Percentiles rank a stretch among this genome's conserved stretches.
These are phyloP conservation scores for Meda fulgida DNA, from an alignment of 2,797 vertebrate species.

Conservation along the genomic window DNA sequence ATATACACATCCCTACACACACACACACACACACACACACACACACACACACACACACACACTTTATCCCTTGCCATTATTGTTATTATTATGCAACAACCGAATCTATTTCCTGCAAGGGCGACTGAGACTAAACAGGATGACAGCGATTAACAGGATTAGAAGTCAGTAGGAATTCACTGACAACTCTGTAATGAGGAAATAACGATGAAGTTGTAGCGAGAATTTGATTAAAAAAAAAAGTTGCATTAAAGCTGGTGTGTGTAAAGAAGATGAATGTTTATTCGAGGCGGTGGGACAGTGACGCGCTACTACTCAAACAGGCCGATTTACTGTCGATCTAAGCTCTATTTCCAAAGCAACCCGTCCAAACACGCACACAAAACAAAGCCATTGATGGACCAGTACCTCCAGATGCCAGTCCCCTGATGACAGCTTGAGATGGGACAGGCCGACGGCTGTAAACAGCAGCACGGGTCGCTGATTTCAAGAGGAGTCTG, in stretches of 20 bases:
- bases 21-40: no score
- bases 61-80: not conserved
- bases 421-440: slow-evolving; percentile 43
- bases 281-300: not conserved
- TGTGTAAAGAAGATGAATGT: not conserved
- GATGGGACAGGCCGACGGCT: slow-evolving; percentile 5
- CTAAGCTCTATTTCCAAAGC: not conserved
- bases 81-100: not conserved
- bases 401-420: slow-evolving; percentile 67
- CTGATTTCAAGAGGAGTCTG: slow-evolving; percentile 71
- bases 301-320: no score
- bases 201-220: not conserved
- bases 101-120: not conserved
- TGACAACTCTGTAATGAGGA: not conserved
- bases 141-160: not conserved
- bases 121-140: not conserved
- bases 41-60: not conserved
- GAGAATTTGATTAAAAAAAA: not conserved
- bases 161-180: not conserved
- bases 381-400: not conserved
- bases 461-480: slow-evolving; percentile 28
- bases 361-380: not conserved
- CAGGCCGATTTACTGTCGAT: not conserved
- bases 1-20: no score
- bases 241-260: not conserved